A percentile compares a stretch with the other conserved stretches of the same genome.
These are phyloP conservation scores for Drosophila nigricruria DNA, from an alignment of 2,888 invertebrate genomes.

Conservation along the genomic window DNA sequence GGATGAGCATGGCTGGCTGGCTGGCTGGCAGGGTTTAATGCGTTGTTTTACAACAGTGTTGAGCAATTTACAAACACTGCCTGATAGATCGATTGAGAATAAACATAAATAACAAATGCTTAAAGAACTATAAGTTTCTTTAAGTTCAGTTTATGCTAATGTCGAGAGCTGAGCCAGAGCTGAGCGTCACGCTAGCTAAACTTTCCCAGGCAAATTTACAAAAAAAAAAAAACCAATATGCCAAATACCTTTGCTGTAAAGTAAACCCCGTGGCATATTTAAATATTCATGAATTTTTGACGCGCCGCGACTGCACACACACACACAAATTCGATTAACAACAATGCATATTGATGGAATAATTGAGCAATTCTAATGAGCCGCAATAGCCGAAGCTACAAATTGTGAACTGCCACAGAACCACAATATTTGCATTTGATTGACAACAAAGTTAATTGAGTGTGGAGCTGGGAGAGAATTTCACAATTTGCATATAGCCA, in stretches of 20 bases:
- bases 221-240: constrained; percentile 10
- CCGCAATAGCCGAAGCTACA: constrained; percentile 67
- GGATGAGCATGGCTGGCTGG: constrained; percentile 17
- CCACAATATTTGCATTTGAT: constrained; percentile 79
- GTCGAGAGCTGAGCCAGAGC: not conserved
- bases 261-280: constrained; percentile 50
- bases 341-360: constrained; percentile 83
- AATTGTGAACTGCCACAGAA: constrained; percentile 60
- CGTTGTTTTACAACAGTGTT: constrained; percentile 40
- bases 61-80: constrained; percentile 28
- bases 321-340: constrained; percentile 72
- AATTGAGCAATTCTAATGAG: constrained; percentile 83
- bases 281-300: constrained; percentile 76
- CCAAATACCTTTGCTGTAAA: constrained; percentile 6
- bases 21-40: constrained; percentile 16
- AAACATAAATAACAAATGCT: constrained; percentile 26
- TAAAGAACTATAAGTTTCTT: constrained; percentile 1
- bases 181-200: constrained; percentile 60
- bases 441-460: constrained; percentile 82
- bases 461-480: constrained; percentile 62
- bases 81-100: constrained; percentile 29
- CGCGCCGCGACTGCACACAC: constrained; percentile 33
- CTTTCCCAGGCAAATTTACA: constrained; percentile 65
- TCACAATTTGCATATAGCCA: constrained; percentile 62
- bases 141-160: constrained; percentile 33